Base-by-base conservation (phyloP, 2,888 invertebrate genomes). In the Blastobasis adustella region DNA sequence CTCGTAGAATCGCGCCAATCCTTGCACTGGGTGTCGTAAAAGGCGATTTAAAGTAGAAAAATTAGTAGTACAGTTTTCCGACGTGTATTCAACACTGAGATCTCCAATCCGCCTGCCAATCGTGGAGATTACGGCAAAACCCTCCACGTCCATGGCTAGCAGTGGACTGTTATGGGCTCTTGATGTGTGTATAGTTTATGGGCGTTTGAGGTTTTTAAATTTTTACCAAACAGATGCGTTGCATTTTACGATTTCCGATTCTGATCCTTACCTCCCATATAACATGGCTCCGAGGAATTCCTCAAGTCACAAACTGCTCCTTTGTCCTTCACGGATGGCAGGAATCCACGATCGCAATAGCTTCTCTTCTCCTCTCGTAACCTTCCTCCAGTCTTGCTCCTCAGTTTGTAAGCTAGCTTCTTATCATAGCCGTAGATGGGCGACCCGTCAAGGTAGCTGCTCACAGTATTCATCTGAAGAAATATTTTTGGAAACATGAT, bases 401-500 rank as follows among this genome's bases (percentile, higher is more conserved):
- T 76, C 1, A 90, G 68, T 41, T 79, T 77, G 1, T 67, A 65
- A 0, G 85, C 78, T 5, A 76, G 47, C 10, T 70, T 73, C 42
- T 78, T 66, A n/a, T 87, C 82, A 0, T 81, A 77, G 0, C 90
- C 90, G 62, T 91, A 91, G 46, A 91, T 69, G 1, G 76, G 69
- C 0, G 91, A 91, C 0, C 86, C 89, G 55, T 91, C 91, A 4
- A 91, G 59, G 62, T 77, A 91, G 59, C 89, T 87, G 7, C 90
- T 92, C 1, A 93, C 90, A 64, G 92, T 91, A 71, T 93, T 93
- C 91, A 93, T 91, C 92, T 94, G 73, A 39, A 57, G 57, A 57
- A 42, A 42, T 8, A 23, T 23, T 23, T 23, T 23, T 23, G 23
- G 23, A 23, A 23, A 23, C 23, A 2, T 23, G 23, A 23, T 23